These are phyloP conservation scores for Phrynosoma platyrhinos DNA, from an alignment of 2,113 vertebrate species.

Conservation along the genomic window DNA sequence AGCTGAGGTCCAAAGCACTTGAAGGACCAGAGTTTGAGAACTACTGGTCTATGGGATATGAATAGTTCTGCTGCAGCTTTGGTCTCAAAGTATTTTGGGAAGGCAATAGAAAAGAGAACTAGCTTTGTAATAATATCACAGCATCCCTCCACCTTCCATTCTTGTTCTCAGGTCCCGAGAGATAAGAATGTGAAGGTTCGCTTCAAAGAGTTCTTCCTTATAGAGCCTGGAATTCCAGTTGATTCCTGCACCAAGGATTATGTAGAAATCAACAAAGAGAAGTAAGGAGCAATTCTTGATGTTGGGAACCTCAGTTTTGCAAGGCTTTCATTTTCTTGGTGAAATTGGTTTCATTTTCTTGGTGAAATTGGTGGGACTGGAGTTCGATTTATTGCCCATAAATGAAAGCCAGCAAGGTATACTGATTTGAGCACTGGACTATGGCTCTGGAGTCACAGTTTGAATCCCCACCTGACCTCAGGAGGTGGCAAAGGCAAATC, in stretches of 20 bases:
- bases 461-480: no score
- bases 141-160: not conserved
- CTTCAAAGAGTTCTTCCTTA: constrained; percentile 86
- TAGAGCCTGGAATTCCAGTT: constrained; percentile 60
- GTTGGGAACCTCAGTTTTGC: not conserved
- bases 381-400: no score
- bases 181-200: constrained; percentile 82
- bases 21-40: not conserved
- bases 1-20: not conserved
- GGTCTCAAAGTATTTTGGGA: not conserved
- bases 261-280: constrained; percentile 82
- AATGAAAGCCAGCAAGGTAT: not conserved
- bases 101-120: not conserved
- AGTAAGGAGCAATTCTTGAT: constrained; percentile 71
- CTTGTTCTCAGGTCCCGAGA: constrained; percentile 81
- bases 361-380: not conserved
- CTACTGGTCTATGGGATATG: no score
- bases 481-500: no score
- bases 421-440: no score
- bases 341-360: not conserved
- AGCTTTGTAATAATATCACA: not conserved
- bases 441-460: no score
- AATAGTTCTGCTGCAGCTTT: not conserved
- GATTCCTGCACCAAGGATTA: constrained; percentile 86
- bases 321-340: not conserved